phyloP scores from a whole-genome alignment of 2,113 vertebrate genomes.

The Typhlomys cinereus region DNA sequence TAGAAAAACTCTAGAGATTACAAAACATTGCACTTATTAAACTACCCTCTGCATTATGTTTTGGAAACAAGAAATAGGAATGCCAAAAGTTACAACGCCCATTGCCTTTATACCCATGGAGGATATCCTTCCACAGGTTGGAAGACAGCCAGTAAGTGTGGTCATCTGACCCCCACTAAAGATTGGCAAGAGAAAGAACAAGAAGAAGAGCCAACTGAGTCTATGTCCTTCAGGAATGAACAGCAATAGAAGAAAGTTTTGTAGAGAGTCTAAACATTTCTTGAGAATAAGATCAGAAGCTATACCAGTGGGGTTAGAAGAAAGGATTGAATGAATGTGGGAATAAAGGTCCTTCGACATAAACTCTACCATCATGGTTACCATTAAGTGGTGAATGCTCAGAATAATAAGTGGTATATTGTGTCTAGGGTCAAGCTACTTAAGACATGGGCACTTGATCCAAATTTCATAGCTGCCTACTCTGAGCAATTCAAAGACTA shows the following conservation, averaged over 20 bases:
- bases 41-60: not conserved
- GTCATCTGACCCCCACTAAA: not conserved
- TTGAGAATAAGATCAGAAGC: not conserved
- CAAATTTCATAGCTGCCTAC: not conserved
- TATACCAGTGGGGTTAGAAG: not conserved
- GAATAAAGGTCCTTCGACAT: not conserved
- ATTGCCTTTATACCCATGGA: no score
- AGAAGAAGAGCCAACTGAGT: not conserved
- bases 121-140: not conserved
- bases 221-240: not conserved
- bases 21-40: not conserved
- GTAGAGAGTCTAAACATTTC: not conserved
- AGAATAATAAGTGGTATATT: not conserved
- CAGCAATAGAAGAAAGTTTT: not conserved
- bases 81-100: not conserved
- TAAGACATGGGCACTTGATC: not conserved
- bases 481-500: not conserved
- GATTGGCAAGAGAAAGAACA: not conserved
- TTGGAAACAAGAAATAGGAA: not conserved
- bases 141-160: accelerated
- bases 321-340: not conserved
- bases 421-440: not conserved
- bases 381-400: not conserved
- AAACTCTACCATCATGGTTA: not conserved
- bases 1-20: not conserved